These are phyloP conservation scores for Xenops minutus DNA, from an alignment of 2,797 vertebrate genomes.

Conservation along the genomic window DNA sequence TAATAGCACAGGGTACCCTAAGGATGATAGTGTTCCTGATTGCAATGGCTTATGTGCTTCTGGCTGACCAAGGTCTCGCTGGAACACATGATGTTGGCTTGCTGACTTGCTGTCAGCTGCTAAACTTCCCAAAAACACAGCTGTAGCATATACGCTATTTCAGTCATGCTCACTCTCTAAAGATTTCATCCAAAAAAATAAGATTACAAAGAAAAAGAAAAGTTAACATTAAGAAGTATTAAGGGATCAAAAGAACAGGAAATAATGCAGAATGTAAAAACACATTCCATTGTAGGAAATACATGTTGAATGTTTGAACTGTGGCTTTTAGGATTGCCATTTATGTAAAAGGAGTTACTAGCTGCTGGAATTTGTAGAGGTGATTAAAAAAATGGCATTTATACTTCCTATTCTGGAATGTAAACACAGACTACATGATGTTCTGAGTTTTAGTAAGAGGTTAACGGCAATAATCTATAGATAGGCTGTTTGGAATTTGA, in stretches of 20 bases:
- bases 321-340: not conserved
- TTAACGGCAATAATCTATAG: not conserved
- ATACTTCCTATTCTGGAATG: not conserved
- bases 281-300: not conserved
- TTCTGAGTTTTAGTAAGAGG: not conserved
- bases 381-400: not conserved
- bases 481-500: not conserved
- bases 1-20: too few relatives aligned
- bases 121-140: not conserved
- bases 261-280: not conserved
- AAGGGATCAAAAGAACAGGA: not conserved
- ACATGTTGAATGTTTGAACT: not conserved
- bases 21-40: not conserved
- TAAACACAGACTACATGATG: not conserved
- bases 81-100: not conserved
- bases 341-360: not conserved
- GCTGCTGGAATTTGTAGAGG: not conserved
- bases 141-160: not conserved
- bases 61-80: not conserved
- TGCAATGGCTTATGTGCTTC: not conserved
- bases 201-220: not conserved
- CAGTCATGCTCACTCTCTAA: not conserved
- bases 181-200: not conserved
- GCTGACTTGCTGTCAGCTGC: not conserved
- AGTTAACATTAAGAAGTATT: not conserved